Conservation (phyloP, 2,113 vertebrate species). For the Sphaerodactylus townsendi region DNA sequence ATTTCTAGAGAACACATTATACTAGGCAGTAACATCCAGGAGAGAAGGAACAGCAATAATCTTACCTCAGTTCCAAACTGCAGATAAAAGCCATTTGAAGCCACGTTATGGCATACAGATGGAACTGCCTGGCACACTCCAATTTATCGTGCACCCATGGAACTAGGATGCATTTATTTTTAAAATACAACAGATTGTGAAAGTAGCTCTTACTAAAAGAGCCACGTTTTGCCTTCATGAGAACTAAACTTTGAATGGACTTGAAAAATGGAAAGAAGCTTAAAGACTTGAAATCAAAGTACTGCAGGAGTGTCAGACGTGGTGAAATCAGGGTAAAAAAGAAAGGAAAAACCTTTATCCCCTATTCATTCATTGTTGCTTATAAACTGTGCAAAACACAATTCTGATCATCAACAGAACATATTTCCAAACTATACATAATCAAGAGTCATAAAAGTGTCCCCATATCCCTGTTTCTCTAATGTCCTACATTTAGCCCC, state of each 20-base stretch:
- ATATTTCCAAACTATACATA: background rate
- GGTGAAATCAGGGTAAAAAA: background rate
- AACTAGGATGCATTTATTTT: background rate
- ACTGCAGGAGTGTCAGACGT: rapidly evolving
- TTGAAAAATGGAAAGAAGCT: background rate
- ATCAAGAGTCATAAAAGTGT: background rate
- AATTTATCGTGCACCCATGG: background rate
- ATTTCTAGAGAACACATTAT: background rate
- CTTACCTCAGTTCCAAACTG: background rate
- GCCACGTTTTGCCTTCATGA: background rate
- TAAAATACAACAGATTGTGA: slow-evolving; percentile 6
- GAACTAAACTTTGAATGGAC: no score
- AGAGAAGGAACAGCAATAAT: background rate
- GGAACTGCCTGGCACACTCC: background rate
- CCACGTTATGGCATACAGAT: background rate
- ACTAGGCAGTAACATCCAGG: background rate
- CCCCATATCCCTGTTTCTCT: background rate
- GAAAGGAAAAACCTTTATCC: background rate
- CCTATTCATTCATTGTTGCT: background rate
- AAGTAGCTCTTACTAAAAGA: background rate
- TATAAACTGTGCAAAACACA: background rate
- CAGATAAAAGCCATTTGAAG: background rate
- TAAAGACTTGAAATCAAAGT: background rate
- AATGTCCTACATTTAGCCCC: background rate
- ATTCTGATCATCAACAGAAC: background rate